Evolutionary conservation across 2,113 vertebrate genomes (phyloP).

Genomic region (Siniperca knerii): DNA sequence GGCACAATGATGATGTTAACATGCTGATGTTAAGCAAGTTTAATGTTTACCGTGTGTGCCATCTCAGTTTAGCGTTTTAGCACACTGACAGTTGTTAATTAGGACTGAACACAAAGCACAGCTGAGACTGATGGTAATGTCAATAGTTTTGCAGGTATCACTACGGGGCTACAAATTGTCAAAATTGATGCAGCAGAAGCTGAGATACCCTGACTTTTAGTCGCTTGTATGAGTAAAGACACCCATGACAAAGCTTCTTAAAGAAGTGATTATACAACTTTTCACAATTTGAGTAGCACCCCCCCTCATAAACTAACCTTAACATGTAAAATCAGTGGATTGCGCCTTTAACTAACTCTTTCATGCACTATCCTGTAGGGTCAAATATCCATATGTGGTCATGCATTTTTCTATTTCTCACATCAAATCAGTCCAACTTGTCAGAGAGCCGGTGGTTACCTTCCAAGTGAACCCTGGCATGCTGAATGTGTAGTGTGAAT

Average conservation of each 20-base stretch:
- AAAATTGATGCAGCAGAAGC: no score
- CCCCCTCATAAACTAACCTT: not conserved
- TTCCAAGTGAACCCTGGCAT: conserved; percentile 38
- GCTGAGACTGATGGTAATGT: no score
- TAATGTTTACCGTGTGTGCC: not conserved
- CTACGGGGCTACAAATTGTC: no score
- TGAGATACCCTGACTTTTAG: no score
- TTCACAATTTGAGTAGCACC: no score
- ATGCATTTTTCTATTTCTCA: conserved; percentile 36
- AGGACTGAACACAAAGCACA: no score
- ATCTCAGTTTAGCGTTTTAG: not conserved
- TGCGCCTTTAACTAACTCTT: not conserved
- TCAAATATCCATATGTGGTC: conserved; percentile 36
- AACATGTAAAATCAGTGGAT: not conserved
- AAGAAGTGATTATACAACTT: no score
- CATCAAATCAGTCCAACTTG: conserved; percentile 23
- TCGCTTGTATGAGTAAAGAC: no score
- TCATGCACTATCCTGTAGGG: not conserved
- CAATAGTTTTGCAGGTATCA: no score
- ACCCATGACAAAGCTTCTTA: no score
- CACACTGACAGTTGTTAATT: not conserved
- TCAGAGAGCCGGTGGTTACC: conserved; percentile 1
- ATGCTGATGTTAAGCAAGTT: not conserved
- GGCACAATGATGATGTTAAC: not conserved
- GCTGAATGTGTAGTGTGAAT: conserved; percentile 28